Base-by-base conservation (phyloP, 2,888 invertebrate genomes). In the Pollenia amentaria region DNA sequence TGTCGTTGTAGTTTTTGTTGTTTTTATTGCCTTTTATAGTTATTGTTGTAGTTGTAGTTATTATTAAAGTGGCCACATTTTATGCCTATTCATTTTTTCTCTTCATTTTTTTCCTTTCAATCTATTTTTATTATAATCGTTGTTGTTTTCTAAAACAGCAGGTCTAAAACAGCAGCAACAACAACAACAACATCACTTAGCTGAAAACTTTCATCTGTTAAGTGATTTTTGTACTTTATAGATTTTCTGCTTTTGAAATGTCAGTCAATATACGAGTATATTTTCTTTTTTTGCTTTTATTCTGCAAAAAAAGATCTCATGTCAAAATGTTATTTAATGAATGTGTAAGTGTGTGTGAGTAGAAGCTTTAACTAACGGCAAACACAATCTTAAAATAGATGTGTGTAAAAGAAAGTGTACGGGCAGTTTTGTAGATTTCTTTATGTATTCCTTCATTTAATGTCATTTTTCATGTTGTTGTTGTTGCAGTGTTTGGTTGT, bases 161-260 rank as follows among this genome's bases (percentile, higher is more conserved):
- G 16, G 10, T 70, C 29, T 29, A 51, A n/a, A 62, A 77, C 57
- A 57, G 67, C 8, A 53, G 53, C 64, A 48, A 62, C 46, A 62
- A 48, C 10, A 29, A 29, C 57, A 29, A 11, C 2, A 12, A 57
- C 21, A 29, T 12, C 3, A 38, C 14, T 29, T 10, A 51, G 7
- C 21, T 16, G 46, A 79, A 73, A 83, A 77, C 46, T 73, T 87
- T 87, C 80, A 83, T 84, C 67, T 69, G 85, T 78, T 79, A 87
- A 88, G 84, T 88, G 86, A 84, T 86, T 88, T 85, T 69, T 80
- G 53, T 76, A 21, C 65, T 72, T 65, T 76, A 65, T 72, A 60
- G 46, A 73, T 62, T 57, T 84, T 57, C 21, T 53, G 51, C 72
- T 44, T 65, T 65, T 65, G 72, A 65, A 65, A 65, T 60, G 46